A percentile compares a stretch with the other conserved stretches of the same genome.
Conservation (phyloP, 2,797 vertebrate genomes). For the Acanthiza pusilla region DNA sequence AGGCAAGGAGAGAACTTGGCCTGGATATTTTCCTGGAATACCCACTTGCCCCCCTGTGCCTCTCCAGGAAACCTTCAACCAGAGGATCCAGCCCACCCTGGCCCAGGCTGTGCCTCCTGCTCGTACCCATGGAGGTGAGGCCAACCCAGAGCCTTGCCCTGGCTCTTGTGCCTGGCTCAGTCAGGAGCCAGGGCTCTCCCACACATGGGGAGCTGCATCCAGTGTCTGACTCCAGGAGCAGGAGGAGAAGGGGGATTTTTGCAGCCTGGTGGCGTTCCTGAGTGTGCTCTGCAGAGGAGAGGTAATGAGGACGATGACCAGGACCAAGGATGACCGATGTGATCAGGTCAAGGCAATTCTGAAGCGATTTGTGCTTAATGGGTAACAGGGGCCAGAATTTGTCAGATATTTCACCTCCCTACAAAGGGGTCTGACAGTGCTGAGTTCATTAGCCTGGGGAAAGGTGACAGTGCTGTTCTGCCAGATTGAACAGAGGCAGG, state of each 20-base stretch:
- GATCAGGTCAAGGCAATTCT: neutral
- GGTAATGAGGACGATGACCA: neutral
- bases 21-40: neutral
- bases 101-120: neutral
- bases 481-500: neutral
- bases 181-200: fast-evolving
- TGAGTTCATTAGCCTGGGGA: neutral
- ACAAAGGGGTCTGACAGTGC: neutral
- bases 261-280: neutral
- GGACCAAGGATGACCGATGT: neutral
- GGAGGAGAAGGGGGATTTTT: neutral
- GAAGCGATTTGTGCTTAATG: neutral
- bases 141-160: too few relatives aligned
- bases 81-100: neutral
- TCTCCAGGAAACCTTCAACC: neutral
- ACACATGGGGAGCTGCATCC: fast-evolving
- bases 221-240: fast-evolving
- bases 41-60: too few relatives aligned
- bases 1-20: neutral
- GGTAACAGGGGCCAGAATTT: neutral
- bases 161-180: neutral
- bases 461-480: neutral
- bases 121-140: fast-evolving
- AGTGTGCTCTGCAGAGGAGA: neutral
- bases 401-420: neutral